A percentile compares a stretch with the other conserved stretches of the same genome.
These are phyloP conservation scores for Andrena dorsata DNA, from an alignment of 2,888 invertebrate genomes.

Conservation along the genomic window DNA sequence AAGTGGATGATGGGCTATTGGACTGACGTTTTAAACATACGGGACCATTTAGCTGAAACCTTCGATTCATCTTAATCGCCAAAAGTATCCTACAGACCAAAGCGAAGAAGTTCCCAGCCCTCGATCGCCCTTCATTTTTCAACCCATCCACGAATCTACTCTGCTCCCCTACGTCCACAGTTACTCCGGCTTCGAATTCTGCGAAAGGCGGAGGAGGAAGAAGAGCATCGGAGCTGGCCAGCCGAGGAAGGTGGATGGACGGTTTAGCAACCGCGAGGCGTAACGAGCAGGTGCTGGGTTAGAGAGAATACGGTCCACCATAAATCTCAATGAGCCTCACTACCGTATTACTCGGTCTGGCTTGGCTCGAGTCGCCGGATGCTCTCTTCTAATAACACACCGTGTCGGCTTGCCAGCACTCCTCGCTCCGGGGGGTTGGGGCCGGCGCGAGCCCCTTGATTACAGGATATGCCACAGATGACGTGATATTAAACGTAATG, in stretches of 20 bases:
- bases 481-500: constrained; percentile 78
- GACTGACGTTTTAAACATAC: too few species aligned
- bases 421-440: constrained; percentile 66
- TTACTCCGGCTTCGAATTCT: too few species aligned
- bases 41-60: too few species aligned
- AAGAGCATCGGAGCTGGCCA: not conserved
- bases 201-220: too few species aligned
- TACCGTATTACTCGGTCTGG: constrained; percentile 69
- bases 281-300: constrained; percentile 65
- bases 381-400: constrained; percentile 72
- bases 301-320: constrained; percentile 59
- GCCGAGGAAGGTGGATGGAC: not conserved
- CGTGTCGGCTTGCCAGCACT: constrained; percentile 45
- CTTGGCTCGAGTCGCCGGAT: constrained; percentile 52
- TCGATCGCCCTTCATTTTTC: too few species aligned
- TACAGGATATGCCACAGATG: constrained; percentile 77
- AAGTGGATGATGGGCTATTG: too few species aligned
- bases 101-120: too few species aligned
- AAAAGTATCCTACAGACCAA: too few species aligned
- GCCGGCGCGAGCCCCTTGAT: constrained; percentile 75
- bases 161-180: too few species aligned
- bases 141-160: too few species aligned
- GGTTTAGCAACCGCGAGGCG: constrained; percentile 36
- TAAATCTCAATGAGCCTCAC: constrained; percentile 72
- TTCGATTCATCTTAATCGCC: too few species aligned